A percentile compares a stretch with the other conserved stretches of the same genome.
These are phyloP conservation scores for Synergus laeviventris DNA, from an alignment of 2,888 invertebrate genomes.

Conservation along the genomic window DNA sequence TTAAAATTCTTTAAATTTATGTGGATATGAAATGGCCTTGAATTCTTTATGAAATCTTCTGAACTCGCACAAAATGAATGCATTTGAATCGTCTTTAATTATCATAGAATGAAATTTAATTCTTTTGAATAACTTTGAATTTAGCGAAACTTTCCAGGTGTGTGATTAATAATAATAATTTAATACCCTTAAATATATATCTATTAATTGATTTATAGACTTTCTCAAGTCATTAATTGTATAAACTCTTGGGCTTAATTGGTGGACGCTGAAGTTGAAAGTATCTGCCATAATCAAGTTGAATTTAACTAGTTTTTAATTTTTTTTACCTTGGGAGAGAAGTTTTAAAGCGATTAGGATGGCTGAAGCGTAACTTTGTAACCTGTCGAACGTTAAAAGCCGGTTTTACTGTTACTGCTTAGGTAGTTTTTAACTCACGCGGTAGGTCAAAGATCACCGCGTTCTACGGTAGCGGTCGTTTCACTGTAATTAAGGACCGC, in stretches of 20 bases:
- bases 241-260: constrained; percentile 29
- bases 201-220: constrained; percentile 18
- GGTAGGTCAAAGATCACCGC: constrained; percentile 60
- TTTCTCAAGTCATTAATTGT: constrained; percentile 25
- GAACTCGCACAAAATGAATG: no score
- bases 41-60: no score
- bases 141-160: neutral
- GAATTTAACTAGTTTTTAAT: constrained; percentile 27
- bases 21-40: no score
- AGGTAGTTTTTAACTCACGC: constrained; percentile 50
- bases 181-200: constrained; percentile 6
- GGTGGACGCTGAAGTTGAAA: constrained; percentile 7
- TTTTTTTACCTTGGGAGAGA: neutral
- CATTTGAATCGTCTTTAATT: no score
- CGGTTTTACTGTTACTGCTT: constrained; percentile 66
- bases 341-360: constrained; percentile 34
- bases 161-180: constrained; percentile 21
- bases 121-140: no score
- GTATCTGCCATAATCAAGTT: constrained; percentile 6
- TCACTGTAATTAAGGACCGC: constrained; percentile 54
- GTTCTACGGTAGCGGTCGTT: constrained; percentile 60
- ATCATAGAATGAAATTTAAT: no score
- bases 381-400: constrained; percentile 62
- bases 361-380: constrained; percentile 37
- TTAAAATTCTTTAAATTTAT: no score